phyloP scores from a whole-genome alignment of 2,888 invertebrate genomes.

The Leistus spinibarbis region DNA sequence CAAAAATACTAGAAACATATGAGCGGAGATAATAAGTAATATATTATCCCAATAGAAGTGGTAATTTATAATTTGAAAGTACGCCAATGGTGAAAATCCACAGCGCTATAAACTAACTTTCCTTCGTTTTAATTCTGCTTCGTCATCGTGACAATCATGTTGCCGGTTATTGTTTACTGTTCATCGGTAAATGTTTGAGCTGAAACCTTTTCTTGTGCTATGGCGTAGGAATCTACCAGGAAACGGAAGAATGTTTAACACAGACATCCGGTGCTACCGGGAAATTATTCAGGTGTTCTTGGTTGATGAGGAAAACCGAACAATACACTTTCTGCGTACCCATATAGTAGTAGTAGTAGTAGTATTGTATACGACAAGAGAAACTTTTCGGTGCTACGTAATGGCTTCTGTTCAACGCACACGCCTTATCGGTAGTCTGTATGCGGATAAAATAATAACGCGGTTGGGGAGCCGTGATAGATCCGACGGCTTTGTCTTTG shows the following conservation, averaged over 20 bases:
- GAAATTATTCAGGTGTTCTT: conserved; percentile 36
- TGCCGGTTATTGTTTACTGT: conserved; percentile 8
- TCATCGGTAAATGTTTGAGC: not conserved
- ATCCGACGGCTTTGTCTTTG: conserved; percentile 29
- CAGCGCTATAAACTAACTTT: not conserved
- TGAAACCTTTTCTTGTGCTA: conserved; percentile 10
- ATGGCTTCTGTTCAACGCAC: not conserved
- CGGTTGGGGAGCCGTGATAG: conserved; percentile 6
- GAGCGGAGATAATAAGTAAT: no score
- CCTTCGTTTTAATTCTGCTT: conserved; percentile 11
- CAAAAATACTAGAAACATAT: no score
- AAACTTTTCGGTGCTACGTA: not conserved
- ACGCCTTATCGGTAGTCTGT: conserved; percentile 6
- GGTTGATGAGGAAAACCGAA: conserved; percentile 26
- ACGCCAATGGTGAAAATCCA: conserved; percentile 2
- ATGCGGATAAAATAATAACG: conserved; percentile 33
- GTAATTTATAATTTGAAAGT: no score
- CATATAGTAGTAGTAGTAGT: not conserved
- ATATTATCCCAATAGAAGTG: no score
- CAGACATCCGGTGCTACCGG: conserved; percentile 24
- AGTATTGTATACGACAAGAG: not conserved
- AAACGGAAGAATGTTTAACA: conserved; percentile 39
- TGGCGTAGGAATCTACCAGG: conserved; percentile 4
- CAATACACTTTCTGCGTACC: conserved; percentile 14
- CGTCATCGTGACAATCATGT: not conserved